These are phyloP conservation scores for Panurus biarmicus DNA, from an alignment of 2,113 vertebrate genomes.

Conservation along the genomic window DNA sequence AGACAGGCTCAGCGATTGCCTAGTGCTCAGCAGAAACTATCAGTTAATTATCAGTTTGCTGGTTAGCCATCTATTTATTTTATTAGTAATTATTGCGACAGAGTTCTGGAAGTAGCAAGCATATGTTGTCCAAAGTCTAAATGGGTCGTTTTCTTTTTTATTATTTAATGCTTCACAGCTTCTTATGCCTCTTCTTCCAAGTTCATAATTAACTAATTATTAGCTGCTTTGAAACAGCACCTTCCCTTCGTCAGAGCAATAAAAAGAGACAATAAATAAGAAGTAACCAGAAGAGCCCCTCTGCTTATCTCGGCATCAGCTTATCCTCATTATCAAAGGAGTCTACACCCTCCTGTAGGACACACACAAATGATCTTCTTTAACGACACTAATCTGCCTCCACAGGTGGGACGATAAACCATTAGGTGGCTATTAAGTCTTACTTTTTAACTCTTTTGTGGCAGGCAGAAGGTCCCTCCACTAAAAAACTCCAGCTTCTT, in stretches of 20 bases:
- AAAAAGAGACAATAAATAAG: constrained; percentile 80
- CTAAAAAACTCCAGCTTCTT: background rate
- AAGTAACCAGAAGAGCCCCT: constrained; percentile 68
- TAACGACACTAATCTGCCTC: constrained; percentile 70
- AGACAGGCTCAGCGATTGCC: constrained; percentile 60
- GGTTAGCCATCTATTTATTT: constrained; percentile 85
- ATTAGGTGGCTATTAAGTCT: constrained; percentile 40
- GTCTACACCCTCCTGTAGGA: constrained; percentile 56
- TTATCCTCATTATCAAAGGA: constrained; percentile 81
- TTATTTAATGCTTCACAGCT: constrained; percentile 73
- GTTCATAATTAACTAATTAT: constrained; percentile 88
- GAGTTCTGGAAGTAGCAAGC: constrained; percentile 67
- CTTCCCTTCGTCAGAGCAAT: constrained; percentile 74
- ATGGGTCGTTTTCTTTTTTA: constrained; percentile 63
- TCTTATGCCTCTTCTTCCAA: constrained; percentile 69
- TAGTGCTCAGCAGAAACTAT: constrained; percentile 76
- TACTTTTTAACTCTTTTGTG: constrained; percentile 49
- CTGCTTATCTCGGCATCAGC: constrained; percentile 75
- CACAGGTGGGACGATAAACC: constrained; percentile 63
- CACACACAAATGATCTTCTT: constrained; percentile 54
- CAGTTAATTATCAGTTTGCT: constrained; percentile 86
- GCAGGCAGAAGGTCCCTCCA: background rate
- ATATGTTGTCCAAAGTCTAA: constrained; percentile 81
- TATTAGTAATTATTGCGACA: constrained; percentile 85
- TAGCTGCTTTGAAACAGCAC: constrained; percentile 76